These are phyloP conservation scores for Nomada hirtipes DNA, from an alignment of 2,888 invertebrate genomes.

Conservation along the genomic window DNA sequence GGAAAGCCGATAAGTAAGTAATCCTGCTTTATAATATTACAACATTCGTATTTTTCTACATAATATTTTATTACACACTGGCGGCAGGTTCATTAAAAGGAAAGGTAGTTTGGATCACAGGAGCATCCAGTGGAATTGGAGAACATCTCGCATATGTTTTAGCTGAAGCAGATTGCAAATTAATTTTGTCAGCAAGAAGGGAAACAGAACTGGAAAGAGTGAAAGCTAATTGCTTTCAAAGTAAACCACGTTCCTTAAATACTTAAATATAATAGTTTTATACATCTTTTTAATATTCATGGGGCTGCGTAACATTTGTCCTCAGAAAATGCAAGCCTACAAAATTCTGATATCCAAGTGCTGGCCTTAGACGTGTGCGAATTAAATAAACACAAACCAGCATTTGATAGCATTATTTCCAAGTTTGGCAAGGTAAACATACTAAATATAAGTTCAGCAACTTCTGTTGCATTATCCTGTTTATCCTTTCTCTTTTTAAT, in stretches of 20 bases:
- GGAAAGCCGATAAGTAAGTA: constrained; percentile 87
- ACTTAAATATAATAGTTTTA: neutral
- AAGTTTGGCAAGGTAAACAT: constrained; percentile 87
- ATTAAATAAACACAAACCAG: constrained; percentile 86
- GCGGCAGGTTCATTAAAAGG: constrained; percentile 85
- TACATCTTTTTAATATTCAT: neutral
- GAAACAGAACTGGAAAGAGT: constrained; percentile 88
- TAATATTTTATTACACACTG: constrained; percentile 18
- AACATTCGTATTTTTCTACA: neutral
- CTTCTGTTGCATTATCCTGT: neutral
- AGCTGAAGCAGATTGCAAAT: constrained; percentile 88
- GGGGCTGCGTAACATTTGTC: constrained; percentile 8
- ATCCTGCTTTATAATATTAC: neutral
- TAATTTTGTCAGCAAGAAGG: constrained; percentile 89
- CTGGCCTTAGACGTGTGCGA: constrained; percentile 89
- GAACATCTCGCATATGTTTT: constrained; percentile 89
- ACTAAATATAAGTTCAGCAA: constrained; percentile 63
- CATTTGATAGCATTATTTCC: constrained; percentile 87
- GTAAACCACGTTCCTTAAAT: constrained; percentile 61
- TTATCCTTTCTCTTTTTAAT: no score
- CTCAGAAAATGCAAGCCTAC: constrained; percentile 77
- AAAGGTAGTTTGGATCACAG: constrained; percentile 93
- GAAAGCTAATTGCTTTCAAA: constrained; percentile 87
- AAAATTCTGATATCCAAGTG: constrained; percentile 88
- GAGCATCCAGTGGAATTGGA: constrained; percentile 94